phyloP scores from a whole-genome alignment of 2,888 invertebrate species.

The Amiota mariae region DNA sequence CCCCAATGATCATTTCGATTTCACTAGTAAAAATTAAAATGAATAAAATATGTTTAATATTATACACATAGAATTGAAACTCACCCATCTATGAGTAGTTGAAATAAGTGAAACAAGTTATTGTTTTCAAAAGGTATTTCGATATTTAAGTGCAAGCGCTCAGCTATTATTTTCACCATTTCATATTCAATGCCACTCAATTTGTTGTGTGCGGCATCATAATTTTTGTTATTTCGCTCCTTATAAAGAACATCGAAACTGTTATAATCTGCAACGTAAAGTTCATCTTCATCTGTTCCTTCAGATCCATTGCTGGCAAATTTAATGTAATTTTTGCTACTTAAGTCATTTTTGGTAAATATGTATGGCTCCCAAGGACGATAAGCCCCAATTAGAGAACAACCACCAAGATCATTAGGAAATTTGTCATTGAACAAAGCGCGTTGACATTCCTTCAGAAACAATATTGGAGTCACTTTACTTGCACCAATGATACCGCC shows the following conservation, averaged over 20 bases:
- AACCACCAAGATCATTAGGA: constrained; percentile 68
- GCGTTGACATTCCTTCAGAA: constrained; percentile 53
- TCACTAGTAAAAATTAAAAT: constrained; percentile 49
- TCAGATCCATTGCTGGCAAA: not conserved
- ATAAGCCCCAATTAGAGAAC: constrained; percentile 66
- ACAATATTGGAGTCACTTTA: constrained; percentile 31
- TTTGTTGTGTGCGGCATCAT: constrained; percentile 27
- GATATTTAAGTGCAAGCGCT: constrained; percentile 64
- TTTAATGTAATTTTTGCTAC: too few relatives aligned
- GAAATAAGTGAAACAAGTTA: constrained; percentile 66
- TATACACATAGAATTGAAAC: constrained; percentile 24
- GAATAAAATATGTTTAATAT: too few relatives aligned
- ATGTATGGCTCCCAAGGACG: constrained; percentile 71
- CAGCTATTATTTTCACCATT: constrained; percentile 66
- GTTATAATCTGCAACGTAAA: constrained; percentile 33
- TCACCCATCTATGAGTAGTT: constrained; percentile 68
- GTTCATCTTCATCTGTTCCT: constrained; percentile 30
- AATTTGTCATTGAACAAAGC: constrained; percentile 67
- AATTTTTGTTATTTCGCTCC: constrained; percentile 1
- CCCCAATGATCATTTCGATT: constrained; percentile 71
- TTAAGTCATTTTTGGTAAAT: constrained; percentile 43
- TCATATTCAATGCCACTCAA: constrained; percentile 69
- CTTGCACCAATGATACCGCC: not conserved
- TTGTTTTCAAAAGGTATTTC: constrained; percentile 62
- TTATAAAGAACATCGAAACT: not conserved